Conservation (phyloP, 2,888 invertebrate species). For the Notodonta ziczac region DNA sequence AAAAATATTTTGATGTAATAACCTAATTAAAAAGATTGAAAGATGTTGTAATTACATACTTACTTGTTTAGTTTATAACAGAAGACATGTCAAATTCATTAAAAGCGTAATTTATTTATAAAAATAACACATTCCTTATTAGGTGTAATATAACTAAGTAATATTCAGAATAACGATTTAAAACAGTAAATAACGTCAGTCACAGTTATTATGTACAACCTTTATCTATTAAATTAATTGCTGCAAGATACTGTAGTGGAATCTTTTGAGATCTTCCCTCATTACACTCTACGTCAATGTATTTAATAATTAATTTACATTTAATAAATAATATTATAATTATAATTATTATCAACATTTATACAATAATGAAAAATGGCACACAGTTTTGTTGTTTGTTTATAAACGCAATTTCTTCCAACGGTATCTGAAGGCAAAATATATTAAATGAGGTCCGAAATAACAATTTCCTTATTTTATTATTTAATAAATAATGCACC, state of each 20-base stretch:
- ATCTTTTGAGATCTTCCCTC: conserved; percentile 39
- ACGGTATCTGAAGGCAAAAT: too few relatives aligned
- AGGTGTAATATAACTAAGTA: neutral
- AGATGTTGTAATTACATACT: too few relatives aligned
- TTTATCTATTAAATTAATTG: conserved; percentile 38
- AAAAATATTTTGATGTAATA: too few relatives aligned
- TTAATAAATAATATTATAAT: neutral
- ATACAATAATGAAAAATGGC: conserved; percentile 1
- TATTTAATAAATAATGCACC: too few relatives aligned
- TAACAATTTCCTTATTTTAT: neutral
- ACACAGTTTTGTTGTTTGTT: neutral
- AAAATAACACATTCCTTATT: too few relatives aligned
- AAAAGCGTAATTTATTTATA: too few relatives aligned
- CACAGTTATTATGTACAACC: conserved; percentile 21
- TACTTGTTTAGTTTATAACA: too few relatives aligned
- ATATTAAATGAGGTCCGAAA: neutral
- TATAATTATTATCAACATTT: neutral
- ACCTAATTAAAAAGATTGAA: too few relatives aligned
- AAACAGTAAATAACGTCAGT: conserved; percentile 32
- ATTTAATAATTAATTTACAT: conserved; percentile 1
- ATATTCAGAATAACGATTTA: conserved; percentile 17
- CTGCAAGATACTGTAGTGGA: conserved; percentile 38
- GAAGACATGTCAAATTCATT: too few relatives aligned
- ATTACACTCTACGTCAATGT: conserved; percentile 11
- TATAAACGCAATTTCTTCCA: neutral